Evolutionary conservation across 1,140 invertebrate genomes (phyloP), one percentile per base, ranked within the genome.

Genomic region (Olivierus martensii): DNA sequence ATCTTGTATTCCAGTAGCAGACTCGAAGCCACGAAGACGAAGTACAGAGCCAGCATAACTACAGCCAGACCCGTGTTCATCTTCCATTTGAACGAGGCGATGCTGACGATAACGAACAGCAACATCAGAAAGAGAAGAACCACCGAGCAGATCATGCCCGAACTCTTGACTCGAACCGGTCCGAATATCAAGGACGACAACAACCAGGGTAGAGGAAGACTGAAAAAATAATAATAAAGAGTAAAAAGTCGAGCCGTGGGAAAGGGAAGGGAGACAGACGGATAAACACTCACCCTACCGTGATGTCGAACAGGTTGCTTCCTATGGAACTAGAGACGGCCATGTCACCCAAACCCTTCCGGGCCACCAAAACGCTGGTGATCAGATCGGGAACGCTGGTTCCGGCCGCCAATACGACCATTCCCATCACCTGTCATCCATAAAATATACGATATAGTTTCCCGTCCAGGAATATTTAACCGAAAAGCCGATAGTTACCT

Each of bases 291-390:
- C 57, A 69, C 68, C 77, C 77, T 45, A 79, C 68, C 19, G 76
- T 88, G 64, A 99, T 90, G 75, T 99, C 94, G 72, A 99, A 98
- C 65, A 98, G 93, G 75, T 99, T 99, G 71, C 90, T 95, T 60
- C 94, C 94, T 58, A 99, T 88, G 18, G 92, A 96, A 64, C 91
- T 96, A 46, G 92, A 96, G 42, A 99, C 92, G 52, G 94, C 94
- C 94, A 98, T 99, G 72, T 98, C 94, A 19, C 93, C 88, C 69
- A 88, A 87, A 61, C 92, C 92, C 73, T 96, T 94, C 62, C 89
- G 78, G 34, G 91, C 90, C 22, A 96, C 92, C 67, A 96, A 90
- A 43, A 96, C 84, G 62, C 88, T 92, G 46, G 91, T 91, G 68
- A 93, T 92, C 60, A 93, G 79, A 74, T 97, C 92, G 14, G 91